Percentiles rank a stretch among this genome's conserved stretches.
phyloP scores from a whole-genome alignment of 2,113 vertebrate species.

The Philantomba maxwellii region DNA sequence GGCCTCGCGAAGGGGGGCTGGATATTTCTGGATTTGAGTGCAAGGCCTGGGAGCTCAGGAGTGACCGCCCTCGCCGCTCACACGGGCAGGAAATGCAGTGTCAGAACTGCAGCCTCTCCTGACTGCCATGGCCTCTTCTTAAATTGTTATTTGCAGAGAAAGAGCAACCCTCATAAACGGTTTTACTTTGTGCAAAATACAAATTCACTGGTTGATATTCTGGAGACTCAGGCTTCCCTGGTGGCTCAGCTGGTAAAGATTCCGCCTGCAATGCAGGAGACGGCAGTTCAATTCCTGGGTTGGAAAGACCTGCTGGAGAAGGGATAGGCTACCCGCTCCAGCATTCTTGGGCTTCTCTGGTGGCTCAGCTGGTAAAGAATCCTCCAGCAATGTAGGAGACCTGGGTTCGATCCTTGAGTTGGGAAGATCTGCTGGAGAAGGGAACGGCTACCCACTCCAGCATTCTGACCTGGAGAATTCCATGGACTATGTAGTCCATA shows the following conservation, averaged over 20 bases:
- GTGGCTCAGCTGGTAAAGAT: not conserved
- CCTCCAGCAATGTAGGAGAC: not conserved
- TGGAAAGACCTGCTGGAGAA: not conserved
- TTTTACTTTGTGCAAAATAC: not conserved
- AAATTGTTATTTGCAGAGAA: not conserved
- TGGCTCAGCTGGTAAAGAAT: not conserved
- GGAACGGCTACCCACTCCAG: not conserved
- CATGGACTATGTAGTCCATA: not conserved
- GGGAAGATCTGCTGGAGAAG: not conserved
- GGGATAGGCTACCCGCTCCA: not conserved
- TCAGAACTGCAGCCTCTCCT: not conserved
- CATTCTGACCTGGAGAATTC: not conserved
- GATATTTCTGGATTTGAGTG: not conserved
- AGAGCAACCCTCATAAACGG: not conserved
- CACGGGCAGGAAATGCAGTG: not conserved
- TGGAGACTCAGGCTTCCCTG: not conserved
- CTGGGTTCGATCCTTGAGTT: fast-evolving
- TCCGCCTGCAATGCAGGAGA: not conserved
- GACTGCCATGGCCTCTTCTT: not conserved
- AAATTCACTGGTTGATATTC: not conserved
- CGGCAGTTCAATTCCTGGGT: not conserved
- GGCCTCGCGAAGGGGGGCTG: fast-evolving
- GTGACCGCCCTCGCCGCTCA: fast-evolving
- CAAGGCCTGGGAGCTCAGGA: not conserved
- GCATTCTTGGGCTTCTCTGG: not conserved